Base-by-base conservation (phyloP, 2,113 vertebrate species). In the Onychorhynchus coronatus region DNA sequence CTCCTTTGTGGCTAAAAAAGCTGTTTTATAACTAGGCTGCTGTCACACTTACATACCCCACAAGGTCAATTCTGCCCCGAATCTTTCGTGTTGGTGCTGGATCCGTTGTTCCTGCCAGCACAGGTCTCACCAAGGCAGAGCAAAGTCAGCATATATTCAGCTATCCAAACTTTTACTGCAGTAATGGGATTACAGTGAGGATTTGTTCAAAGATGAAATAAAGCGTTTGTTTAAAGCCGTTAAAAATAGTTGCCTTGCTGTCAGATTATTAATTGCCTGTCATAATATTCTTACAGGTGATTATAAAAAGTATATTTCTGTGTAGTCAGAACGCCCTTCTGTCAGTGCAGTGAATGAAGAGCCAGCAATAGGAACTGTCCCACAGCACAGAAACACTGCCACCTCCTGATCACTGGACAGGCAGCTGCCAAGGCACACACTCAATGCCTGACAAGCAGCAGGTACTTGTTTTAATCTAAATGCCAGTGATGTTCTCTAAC, bases 161-260 rank as follows among this genome's bases (percentile, higher is more conserved):
- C 53, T 74, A 39, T 39, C 22, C 47, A 67, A 85, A 77, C 14
- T 24, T 77, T 47, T 42, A 71, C 52, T 58, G 56, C 61, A 71
- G 24, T 44, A 86, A 81, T 72, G 56, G 68, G 68, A 95, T 90
- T 90, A 80, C 71, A 84, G 72, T 0, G 22, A 77, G 50, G 30
- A 79, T 63, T 49, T 47, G 18, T 85, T 97, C 79, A 65, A 73
- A 91, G 66, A 77, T 52, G 66, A 85, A 88, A 85, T 90, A 90
- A 93, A 94, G 55, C 11, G 31, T 66, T 93, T 59, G 0, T 52
- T 88, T 84, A 68, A 78, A 94, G 72, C 85, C 83, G 93, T 96
- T 94, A 95, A 93, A 96, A 96, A 94, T 77, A 95, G 92, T 93
- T 89, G 74, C 93, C 88, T 90, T 49, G 65, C 93, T 96, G 96